Percentiles rank a stretch among this genome's conserved stretches.
These are phyloP conservation scores for Argopecten irradians DNA, from an alignment of 1,140 invertebrate species.

Conservation along the genomic window DNA sequence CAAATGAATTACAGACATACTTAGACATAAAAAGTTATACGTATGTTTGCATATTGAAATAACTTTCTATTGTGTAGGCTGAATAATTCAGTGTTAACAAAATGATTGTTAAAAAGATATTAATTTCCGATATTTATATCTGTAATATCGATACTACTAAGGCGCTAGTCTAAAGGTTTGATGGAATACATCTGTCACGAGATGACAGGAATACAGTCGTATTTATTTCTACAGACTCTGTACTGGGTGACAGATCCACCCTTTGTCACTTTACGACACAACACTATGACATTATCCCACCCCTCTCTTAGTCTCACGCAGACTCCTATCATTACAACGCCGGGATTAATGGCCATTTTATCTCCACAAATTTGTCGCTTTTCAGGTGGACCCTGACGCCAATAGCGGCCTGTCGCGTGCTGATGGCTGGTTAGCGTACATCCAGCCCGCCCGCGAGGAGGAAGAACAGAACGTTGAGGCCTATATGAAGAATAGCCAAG, in stretches of 20 bases:
- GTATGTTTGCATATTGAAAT: too few relatives aligned
- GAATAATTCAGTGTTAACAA: too few relatives aligned
- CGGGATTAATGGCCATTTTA: constrained; percentile 29
- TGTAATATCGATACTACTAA: not conserved
- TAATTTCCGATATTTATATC: too few relatives aligned
- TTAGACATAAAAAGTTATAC: too few relatives aligned
- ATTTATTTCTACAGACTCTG: not conserved
- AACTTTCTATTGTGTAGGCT: too few relatives aligned
- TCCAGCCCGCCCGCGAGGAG: constrained; percentile 72
- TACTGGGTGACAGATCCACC: not conserved
- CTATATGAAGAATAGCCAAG: constrained; percentile 72
- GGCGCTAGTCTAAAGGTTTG: not conserved
- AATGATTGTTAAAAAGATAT: too few relatives aligned
- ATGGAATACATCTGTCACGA: not conserved
- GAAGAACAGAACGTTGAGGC: constrained; percentile 78
- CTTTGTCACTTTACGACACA: constrained; percentile 13
- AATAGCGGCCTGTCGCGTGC: constrained; percentile 52
- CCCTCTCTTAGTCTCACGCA: constrained; percentile 28
- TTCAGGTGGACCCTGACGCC: constrained; percentile 63
- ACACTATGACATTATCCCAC: constrained; percentile 28
- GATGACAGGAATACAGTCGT: constrained; percentile 12
- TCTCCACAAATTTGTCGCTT: constrained; percentile 36
- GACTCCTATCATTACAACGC: constrained; percentile 31
- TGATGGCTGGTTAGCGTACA: constrained; percentile 73
- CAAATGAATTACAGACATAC: too few relatives aligned